Evolutionary conservation across 2,888 invertebrate genomes (phyloP), one percentile per base, ranked within the genome.

Genomic region (Steinernema hermaphroditum): DNA sequence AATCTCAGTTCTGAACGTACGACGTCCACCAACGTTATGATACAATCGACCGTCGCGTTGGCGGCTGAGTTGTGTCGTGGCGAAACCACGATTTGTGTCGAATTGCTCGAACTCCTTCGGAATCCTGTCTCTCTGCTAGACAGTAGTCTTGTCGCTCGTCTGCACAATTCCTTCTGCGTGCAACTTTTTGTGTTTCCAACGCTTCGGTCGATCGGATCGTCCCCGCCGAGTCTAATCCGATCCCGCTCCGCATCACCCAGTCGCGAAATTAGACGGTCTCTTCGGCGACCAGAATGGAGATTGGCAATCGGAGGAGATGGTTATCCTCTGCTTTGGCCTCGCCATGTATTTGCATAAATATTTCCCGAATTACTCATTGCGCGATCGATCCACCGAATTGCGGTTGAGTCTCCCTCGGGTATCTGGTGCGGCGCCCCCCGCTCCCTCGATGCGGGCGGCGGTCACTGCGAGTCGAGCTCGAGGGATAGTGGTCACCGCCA

Each of bases 291-390:
- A 6, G 19, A 27, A 29, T n/a, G 6, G 2, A 62, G 62, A 62
- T 62, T 34, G 27, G 27, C 62, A 54, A 54, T 54, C 54, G 54
- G 46, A 19, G 4, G 46, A 46, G 62, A 62, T 62, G 62, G 62
- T 62, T 62, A 62, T 62, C 62, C 62, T 49, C 49, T 19, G 14
- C 27, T 4, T 22, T 54, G 22, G 24, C 24, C 62, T 14, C 16
- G 16, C 22, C 24, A 22, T 22, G 50, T 12, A 50, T 62, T 62
- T 62, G 62, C 62, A 62, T 62, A 50, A 37, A 37, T 50, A 62
- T 62, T 62, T 62, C 27, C 32, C 29, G 27, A 62, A 62, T 62
- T 62, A 62, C 62, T 62, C 62, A 62, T 16, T 62, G 54, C 62
- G 62, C 27, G 62, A 27, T 22, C 62, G 62, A 16, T 19, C 46